Evolutionary conservation across 1,140 invertebrate species (phyloP).

Genomic region (Panagrolaimus sp.): DNA sequence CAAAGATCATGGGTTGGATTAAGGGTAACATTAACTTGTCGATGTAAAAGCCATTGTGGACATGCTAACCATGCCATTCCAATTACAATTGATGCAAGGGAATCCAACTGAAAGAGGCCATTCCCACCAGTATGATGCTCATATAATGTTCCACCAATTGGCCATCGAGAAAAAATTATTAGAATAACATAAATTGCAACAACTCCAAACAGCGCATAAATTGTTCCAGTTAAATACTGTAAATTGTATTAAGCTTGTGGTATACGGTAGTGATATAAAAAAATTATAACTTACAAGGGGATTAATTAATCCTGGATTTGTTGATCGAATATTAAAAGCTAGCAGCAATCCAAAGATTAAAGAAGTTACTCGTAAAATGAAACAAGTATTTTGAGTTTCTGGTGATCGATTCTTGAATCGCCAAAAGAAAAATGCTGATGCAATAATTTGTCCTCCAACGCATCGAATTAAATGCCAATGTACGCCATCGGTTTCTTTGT

Average conservation of each 20-base stretch:
- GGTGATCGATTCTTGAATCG: conserved; percentile 33
- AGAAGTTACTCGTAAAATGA: conserved; percentile 47
- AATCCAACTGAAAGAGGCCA: conserved; percentile 53
- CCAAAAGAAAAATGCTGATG: conserved; percentile 43
- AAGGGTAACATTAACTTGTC: conserved; percentile 51
- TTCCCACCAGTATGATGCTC: conserved; percentile 44
- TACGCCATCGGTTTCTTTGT: conserved; percentile 53
- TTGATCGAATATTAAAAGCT: conserved; percentile 43
- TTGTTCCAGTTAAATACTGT: conserved; percentile 36
- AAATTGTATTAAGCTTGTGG: conserved; percentile 16
- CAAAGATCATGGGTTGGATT: conserved; percentile 55
- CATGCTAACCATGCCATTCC: conserved; percentile 53
- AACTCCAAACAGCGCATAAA: conserved; percentile 35
- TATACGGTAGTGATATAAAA: conserved; percentile 6
- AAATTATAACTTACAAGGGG: conserved; percentile 18
- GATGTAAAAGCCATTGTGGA: conserved; percentile 56
- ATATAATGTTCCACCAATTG: conserved; percentile 34
- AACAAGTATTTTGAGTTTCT: conserved; percentile 46
- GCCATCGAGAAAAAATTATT: conserved; percentile 39
- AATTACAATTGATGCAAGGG: conserved; percentile 53
- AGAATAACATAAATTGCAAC: conserved; percentile 39
- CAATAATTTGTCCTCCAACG: conserved; percentile 54
- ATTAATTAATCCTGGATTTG: conserved; percentile 39
- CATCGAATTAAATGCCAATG: conserved; percentile 59
- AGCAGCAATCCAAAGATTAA: conserved; percentile 44